Evolutionary conservation across 2,797 vertebrate species (phyloP), one percentile per base, ranked within the genome.

Genomic region (Myioborus miniatus): DNA sequence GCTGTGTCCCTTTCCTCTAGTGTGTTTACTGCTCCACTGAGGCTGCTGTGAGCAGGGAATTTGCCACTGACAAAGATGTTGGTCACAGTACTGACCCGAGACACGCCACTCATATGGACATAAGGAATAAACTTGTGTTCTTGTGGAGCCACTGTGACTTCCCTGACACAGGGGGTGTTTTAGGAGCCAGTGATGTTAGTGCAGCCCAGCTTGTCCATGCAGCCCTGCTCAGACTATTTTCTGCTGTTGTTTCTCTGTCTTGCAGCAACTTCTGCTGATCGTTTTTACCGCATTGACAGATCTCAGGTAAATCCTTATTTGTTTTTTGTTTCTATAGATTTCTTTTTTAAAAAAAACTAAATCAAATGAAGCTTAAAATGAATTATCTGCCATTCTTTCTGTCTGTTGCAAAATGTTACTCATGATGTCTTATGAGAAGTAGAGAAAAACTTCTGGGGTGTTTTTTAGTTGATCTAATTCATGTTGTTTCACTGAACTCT

Each of bases 281-380:
- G 99, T 72, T 99, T 99, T 97, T 99, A 99, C 94, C 99, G 99
- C 92, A 99, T 99, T 85, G 99, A 99, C 98, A 99, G 99, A 97
- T 99, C 99, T 98, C 99, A 99, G 99, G 99, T 99, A 98, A 95
- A 97, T 92, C 32, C 87, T 62, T 71, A 60, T 77, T 88, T 0
- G 0, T 8, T 69, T 88, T 34, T 17, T 0, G 0, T 84, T 74
- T 85, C 49, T 74, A 12, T 6, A 58, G 23, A 7, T 16, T 26
- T 17, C 29, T 11, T n/a, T 59, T 29, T 76, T 81, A 65, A 29
- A 11, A 79, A 29, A 11, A 79, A 18, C 37, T 24, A 3, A 11
- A 3, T 30, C 41, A 70, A 60, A 34, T 60, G 32, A 56, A 50
- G 11, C 50, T 75, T 83, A 71, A 70, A 90, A 84, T 83, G 1